Percentiles rank a stretch among this genome's conserved stretches.
Evolutionary conservation across 2,888 invertebrate genomes (phyloP).

Genomic region (Plebejus melissa): DNA sequence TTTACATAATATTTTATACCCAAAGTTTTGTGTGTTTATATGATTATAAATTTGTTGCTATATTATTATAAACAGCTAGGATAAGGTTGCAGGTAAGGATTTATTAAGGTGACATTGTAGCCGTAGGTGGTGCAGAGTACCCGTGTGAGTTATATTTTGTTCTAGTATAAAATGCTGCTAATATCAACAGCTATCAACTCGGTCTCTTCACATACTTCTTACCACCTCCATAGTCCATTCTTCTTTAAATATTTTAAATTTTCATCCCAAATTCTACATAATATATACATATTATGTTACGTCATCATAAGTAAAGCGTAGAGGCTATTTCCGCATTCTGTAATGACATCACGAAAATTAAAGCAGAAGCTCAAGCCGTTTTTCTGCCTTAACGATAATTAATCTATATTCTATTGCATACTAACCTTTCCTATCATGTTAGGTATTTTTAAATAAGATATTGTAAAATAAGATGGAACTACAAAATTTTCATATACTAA

Average conservation of each 20-base stretch:
- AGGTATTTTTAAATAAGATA: not conserved
- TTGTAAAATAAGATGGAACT: not conserved
- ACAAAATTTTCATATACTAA: not conserved
- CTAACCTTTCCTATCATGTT: not conserved
- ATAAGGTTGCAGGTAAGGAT: slow-evolving; percentile 49
- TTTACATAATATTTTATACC: slow-evolving; percentile 66
- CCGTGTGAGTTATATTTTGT: not conserved
- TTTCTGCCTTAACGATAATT: not conserved
- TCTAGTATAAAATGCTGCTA: not conserved
- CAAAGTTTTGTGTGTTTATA: slow-evolving; percentile 75
- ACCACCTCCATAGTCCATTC: not conserved
- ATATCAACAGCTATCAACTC: not conserved
- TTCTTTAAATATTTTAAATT: not conserved
- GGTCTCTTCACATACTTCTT: not conserved
- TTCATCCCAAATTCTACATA: not conserved
- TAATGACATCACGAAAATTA: slow-evolving; percentile 1
- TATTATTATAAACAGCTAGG: slow-evolving; percentile 65
- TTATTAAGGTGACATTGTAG: slow-evolving; percentile 56
- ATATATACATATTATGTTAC: not conserved
- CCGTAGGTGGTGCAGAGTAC: slow-evolving; percentile 32
- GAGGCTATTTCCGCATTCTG: not conserved
- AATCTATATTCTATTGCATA: not conserved
- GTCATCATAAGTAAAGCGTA: not conserved
- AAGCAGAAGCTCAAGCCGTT: not conserved
- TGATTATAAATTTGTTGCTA: slow-evolving; percentile 70